A percentile compares a stretch with the other conserved stretches of the same genome.
Evolutionary conservation across 2,888 invertebrate species (phyloP).

Genomic region (Lepidochrysops patricia): DNA sequence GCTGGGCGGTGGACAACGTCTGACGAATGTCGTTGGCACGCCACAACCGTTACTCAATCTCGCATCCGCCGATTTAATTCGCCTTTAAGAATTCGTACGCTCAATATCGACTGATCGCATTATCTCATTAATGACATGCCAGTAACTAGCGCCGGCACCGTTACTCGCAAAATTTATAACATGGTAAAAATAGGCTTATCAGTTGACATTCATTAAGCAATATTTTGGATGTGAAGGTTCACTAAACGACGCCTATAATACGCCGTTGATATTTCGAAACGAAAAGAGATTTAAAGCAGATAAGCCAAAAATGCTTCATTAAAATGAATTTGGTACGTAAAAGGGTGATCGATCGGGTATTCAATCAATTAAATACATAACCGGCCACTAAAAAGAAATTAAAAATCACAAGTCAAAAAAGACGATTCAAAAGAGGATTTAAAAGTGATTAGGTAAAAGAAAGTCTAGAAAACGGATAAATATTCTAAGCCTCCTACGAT

Average conservation of each 20-base stretch:
- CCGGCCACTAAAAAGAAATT: background rate
- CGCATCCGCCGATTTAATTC: constrained; percentile 69
- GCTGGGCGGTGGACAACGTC: constrained; percentile 33
- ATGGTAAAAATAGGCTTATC: background rate
- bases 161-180: constrained; percentile 37
- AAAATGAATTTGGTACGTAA: background rate
- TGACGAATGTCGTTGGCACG: constrained; percentile 72
- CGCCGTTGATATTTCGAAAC: background rate
- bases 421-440: background rate
- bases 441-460: constrained; percentile 2
- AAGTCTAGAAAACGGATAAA: constrained; percentile 3
- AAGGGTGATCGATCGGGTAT: background rate
- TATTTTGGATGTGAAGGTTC: background rate
- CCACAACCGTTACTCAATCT: constrained; percentile 68
- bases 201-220: background rate
- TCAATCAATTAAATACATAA: background rate
- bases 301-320: background rate
- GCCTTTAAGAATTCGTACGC: constrained; percentile 61
- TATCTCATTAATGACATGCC: constrained; percentile 62
- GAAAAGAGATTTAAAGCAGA: background rate
- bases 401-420: background rate
- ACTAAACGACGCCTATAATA: background rate
- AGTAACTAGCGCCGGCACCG: constrained; percentile 49
- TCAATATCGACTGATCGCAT: constrained; percentile 57
- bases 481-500: constrained; percentile 12